phyloP scores from a whole-genome alignment of 1,140 invertebrate species.

The Eubasilissa regina region DNA sequence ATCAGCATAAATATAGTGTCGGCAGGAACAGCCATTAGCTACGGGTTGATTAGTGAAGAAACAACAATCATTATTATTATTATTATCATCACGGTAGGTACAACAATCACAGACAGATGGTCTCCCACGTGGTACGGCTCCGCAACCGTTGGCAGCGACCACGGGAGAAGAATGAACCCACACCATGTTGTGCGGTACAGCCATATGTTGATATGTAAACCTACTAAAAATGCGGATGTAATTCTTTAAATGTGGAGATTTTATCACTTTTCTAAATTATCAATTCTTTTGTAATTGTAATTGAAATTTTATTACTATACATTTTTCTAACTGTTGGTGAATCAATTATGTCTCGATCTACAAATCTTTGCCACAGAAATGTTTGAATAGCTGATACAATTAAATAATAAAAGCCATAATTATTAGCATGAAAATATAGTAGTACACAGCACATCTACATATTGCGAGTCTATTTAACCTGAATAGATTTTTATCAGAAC shows the following conservation, averaged over 20 bases:
- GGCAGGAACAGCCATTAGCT: conserved; percentile 10
- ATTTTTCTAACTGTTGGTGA: no score
- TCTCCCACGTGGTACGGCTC: not conserved
- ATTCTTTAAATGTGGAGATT: no score
- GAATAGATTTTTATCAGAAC: no score
- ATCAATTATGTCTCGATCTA: no score
- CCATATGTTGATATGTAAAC: not conserved
- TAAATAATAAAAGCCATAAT: no score
- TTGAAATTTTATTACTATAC: no score
- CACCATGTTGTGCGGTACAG: not conserved
- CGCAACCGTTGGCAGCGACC: conserved; percentile 9
- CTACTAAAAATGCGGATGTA: conserved; percentile 19
- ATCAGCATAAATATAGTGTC: conserved; percentile 16
- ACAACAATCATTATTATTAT: not conserved
- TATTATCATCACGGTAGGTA: not conserved
- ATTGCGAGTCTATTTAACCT: no score
- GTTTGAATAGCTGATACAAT: no score
- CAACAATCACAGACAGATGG: conserved; percentile 26
- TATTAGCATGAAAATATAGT: no score
- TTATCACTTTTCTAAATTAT: no score
- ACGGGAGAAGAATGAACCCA: conserved; percentile 16
- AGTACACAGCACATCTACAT: no score
- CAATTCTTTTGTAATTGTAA: not conserved
- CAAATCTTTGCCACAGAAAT: no score
- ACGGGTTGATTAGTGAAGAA: not conserved